Evolutionary conservation across 1,140 invertebrate genomes (phyloP), one percentile per base, ranked within the genome.

Genomic region (Drosophila pallidifrons): DNA sequence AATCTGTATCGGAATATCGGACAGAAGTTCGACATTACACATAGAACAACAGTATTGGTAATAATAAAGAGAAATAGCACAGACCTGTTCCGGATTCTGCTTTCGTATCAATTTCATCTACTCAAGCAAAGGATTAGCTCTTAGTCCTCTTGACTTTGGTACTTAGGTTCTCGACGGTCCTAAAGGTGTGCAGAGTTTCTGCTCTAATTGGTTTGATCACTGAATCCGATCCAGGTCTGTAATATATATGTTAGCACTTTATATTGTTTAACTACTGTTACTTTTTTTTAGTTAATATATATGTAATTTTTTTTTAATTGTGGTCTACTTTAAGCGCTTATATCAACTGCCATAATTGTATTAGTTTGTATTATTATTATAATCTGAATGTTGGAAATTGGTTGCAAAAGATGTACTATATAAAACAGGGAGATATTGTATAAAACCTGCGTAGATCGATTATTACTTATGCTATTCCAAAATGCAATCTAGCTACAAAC

Each of bases 331-430:
- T 87, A 87, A 87, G 80, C 67, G 85, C 85, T 80, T 87, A 52
- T 66, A 65, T 87, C 60, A 88, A 88, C 83, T 88, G 83, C 83
- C 83, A 81, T 88, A 75, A 69, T 63, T 79, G 57, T 79, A 87
- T 88, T 86, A 72, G 68, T 88, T 82, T 57, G 35, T 38, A 38
- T 72, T 68, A 65, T 66, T 63, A 45, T 70, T 41, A 65, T 61
- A 65, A 45, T 28, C 58, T 55, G 51, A 81, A 46, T 70, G 57
- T 85, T 67, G 69, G 28, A 74, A 67, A 64, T 85, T 63, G 67
- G 75, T 86, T 79, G 75, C 68, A 58, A 47, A 52, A 57, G 28
- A 49, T 25, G 32, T 35, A 67, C 35, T 70, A 43, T 63, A 70
- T 57, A 70, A n/a, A 38, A 38, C 8, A 38, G 35, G 1, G 15